Evolutionary conservation across 1,140 invertebrate genomes (phyloP).

Genomic region (Drosophila persimilis): DNA sequence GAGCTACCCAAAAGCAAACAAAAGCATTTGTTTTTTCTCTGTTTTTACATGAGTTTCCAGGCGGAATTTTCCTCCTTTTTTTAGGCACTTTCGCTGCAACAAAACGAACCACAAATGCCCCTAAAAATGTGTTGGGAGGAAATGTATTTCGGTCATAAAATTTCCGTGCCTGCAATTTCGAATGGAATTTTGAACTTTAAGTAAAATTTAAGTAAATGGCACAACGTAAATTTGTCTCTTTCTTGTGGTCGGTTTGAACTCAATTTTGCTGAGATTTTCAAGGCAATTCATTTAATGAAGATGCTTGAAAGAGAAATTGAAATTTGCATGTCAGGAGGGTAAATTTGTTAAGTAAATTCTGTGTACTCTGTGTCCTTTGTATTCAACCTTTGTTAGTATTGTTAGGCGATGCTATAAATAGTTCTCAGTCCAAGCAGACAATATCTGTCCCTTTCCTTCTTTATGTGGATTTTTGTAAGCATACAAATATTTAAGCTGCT

Average conservation of each 20-base stretch:
- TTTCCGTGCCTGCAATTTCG: slow-evolving; percentile 1
- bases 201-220: slow-evolving; percentile 46
- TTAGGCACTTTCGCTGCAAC: slow-evolving; percentile 20
- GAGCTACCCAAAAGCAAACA: slow-evolving; percentile 19
- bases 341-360: slow-evolving; percentile 22
- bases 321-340: slow-evolving; percentile 5
- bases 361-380: neutral
- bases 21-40: slow-evolving; percentile 19
- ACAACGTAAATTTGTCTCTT: slow-evolving; percentile 28
- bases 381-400: slow-evolving; percentile 19
- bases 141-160: slow-evolving; percentile 12
- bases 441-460: neutral
- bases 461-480: no score
- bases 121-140: slow-evolving; percentile 28
- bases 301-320: slow-evolving; percentile 21
- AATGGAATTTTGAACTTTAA: slow-evolving; percentile 25
- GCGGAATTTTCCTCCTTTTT: slow-evolving; percentile 28
- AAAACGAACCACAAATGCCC: slow-evolving; percentile 20
- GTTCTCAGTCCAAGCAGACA: slow-evolving; percentile 11
- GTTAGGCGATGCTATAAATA: slow-evolving; percentile 33
- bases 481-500: slow-evolving; percentile 1
- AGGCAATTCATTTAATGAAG: slow-evolving; percentile 52
- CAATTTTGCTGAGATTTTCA: slow-evolving; percentile 47
- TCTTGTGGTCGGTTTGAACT: slow-evolving; percentile 2
- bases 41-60: slow-evolving; percentile 22